Evolutionary conservation across 2,113 vertebrate genomes (phyloP), one percentile per base, ranked within the genome.

Genomic region (Paradisaea rubra): DNA sequence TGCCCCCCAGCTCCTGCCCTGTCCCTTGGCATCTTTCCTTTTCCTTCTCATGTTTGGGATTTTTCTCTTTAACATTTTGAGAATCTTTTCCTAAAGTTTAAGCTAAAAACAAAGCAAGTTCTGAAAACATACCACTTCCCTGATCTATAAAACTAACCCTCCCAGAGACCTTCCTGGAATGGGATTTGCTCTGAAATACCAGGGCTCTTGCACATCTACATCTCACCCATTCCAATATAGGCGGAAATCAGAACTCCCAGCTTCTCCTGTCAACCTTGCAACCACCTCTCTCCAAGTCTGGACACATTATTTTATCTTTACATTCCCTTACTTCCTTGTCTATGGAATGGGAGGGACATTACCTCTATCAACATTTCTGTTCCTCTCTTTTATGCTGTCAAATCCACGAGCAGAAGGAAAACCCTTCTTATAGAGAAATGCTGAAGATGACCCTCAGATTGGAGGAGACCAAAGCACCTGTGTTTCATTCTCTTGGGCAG

Each of bases 1-100:
- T 96, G 90, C 15, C 33, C 30, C 15, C 6, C 95, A 95, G 89
- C 88, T 94, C 89, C 93, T 53, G 65, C 63, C 66, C 74, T 79
- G 71, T 65, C 61, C 35, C n/a, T 44, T 42, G 15, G 31, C 79
- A 57, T 31, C 70, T 2, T 39, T 84, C n/a, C 49, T 28, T 31
- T 31, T 70, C 61, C 66, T 50, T 85, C 57, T 82, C 49, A 27
- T 9, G 13, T 19, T 63, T 49, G 77, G 35, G 27, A 21, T 7
- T 50, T 37, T 56, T 61, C 24, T 57, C 64, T 79, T 54, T 11
- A 60, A 71, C 10, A 17, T 53, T 45, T 61, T 18, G 50, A 86
- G 33, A 63, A 56, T 31, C 10, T 64, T 71, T 47, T 66, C 68
- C 33, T 68, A 23, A 59, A 63, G 47, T 86, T 88, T 54, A 66